Percentiles rank a stretch among this genome's conserved stretches.
Conservation (phyloP, 2,797 vertebrate species). For the Lates japonicus region DNA sequence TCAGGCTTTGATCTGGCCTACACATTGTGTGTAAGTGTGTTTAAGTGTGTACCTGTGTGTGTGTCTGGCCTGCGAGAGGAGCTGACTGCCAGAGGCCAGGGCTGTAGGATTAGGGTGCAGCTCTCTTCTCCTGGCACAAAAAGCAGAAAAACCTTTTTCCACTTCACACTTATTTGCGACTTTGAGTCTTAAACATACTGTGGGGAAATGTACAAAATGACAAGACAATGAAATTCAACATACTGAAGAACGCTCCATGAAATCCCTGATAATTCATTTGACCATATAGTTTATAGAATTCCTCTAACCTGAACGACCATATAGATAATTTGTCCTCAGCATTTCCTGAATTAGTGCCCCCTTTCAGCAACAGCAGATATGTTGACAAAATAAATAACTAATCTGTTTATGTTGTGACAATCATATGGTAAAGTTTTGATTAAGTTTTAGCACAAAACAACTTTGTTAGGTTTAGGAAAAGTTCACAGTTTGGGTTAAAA, state of each 20-base stretch:
- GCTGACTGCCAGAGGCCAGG: constrained; percentile 69
- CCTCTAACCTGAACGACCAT: not conserved
- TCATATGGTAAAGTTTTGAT: not conserved
- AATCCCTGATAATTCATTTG: not conserved
- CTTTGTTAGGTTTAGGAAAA: not conserved
- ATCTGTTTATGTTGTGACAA: too few relatives aligned
- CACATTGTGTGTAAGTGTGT: constrained; percentile 48
- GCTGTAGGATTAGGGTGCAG: constrained; percentile 65
- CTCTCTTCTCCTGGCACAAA: constrained; percentile 48
- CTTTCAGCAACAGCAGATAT: not conserved
- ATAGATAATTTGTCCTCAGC: not conserved
- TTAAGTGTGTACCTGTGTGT: constrained; percentile 50
- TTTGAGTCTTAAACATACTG: not conserved
- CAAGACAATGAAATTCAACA: not conserved
- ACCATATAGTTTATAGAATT: not conserved
- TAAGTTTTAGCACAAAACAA: not conserved
- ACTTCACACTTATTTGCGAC: not conserved
- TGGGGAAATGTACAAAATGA: not conserved
- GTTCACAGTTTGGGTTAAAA: not conserved
- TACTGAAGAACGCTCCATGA: not conserved
- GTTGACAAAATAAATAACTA: not conserved
- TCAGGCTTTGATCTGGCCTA: constrained; percentile 78
- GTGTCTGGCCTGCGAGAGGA: constrained; percentile 52
- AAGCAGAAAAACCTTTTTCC: constrained; percentile 31
- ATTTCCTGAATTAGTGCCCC: not conserved